phyloP scores from a whole-genome alignment of 2,113 vertebrate genomes.

The Aegotheles bennettii region DNA sequence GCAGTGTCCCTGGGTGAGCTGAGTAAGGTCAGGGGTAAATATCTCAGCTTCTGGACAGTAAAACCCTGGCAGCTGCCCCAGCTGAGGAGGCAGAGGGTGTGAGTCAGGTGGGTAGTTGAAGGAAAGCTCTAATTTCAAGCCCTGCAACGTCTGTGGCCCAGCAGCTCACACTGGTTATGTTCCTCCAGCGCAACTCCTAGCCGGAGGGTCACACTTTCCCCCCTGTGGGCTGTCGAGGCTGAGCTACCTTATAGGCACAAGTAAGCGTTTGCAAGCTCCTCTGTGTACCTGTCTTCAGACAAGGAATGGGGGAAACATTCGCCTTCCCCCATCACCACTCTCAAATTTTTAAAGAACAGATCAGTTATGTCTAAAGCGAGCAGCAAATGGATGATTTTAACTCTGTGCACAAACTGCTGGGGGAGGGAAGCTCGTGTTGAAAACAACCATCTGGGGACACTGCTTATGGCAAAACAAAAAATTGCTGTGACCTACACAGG shows the following conservation, averaged over 20 bases:
- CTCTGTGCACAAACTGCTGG: not conserved
- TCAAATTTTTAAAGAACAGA: not conserved
- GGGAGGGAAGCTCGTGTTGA: not conserved
- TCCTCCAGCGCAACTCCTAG: not conserved
- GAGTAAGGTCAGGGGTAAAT: not conserved
- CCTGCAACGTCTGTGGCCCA: not conserved
- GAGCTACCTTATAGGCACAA: not conserved
- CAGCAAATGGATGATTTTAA: not conserved
- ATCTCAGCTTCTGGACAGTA: not conserved
- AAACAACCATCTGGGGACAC: not conserved
- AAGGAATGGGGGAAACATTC: rapidly evolving
- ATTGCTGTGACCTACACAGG: not conserved
- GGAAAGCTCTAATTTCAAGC: not conserved
- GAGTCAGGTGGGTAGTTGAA: not conserved
- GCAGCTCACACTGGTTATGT: rapidly evolving
- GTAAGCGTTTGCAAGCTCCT: not conserved
- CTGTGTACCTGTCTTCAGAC: not conserved
- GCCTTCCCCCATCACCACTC: not conserved
- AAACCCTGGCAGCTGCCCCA: not conserved
- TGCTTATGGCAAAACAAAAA: not conserved
- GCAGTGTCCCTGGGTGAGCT: rapidly evolving
- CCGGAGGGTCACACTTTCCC: not conserved
- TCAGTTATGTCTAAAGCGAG: not conserved
- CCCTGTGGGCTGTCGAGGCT: rapidly evolving
- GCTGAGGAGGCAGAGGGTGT: not conserved